A percentile compares a stretch with the other conserved stretches of the same genome.
Evolutionary conservation across 2,888 invertebrate genomes (phyloP).

Genomic region (Dynastes hyllus): DNA sequence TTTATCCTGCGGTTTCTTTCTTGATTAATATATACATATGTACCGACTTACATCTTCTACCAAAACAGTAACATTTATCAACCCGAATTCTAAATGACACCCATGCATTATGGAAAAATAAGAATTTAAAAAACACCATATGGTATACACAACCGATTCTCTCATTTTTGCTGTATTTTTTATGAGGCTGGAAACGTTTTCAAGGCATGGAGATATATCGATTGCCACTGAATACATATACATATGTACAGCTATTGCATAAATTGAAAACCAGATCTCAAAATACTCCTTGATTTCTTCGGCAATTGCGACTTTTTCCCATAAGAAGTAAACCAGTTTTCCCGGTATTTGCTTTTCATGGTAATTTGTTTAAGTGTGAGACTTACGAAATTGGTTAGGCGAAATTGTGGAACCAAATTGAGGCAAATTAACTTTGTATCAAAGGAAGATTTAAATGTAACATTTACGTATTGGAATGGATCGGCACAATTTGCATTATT

Average conservation of each 20-base stretch:
- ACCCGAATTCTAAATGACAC: too few species aligned
- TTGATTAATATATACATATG: too few species aligned
- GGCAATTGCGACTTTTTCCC: not conserved
- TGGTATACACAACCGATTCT: too few species aligned
- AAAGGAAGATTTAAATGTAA: not conserved
- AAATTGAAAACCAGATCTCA: not conserved
- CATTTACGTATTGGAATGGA: too few species aligned
- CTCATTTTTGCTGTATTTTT: too few species aligned
- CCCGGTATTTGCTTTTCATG: constrained; percentile 1
- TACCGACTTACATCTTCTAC: too few species aligned
- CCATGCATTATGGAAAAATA: too few species aligned
- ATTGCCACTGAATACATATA: not conserved
- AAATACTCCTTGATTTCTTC: not conserved
- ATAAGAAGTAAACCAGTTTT: constrained; percentile 9
- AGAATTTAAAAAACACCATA: too few species aligned
- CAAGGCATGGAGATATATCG: not conserved
- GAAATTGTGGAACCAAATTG: not conserved
- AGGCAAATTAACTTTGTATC: not conserved
- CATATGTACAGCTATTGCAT: not conserved
- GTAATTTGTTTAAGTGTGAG: not conserved
- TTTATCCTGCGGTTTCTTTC: too few species aligned
- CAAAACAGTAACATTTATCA: too few species aligned
- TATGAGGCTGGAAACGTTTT: too few species aligned
- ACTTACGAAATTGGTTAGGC: not conserved
- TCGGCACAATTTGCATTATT: too few species aligned